phyloP scores from a whole-genome alignment of 2,888 invertebrate genomes.

The Ectemnius lituratus region DNA sequence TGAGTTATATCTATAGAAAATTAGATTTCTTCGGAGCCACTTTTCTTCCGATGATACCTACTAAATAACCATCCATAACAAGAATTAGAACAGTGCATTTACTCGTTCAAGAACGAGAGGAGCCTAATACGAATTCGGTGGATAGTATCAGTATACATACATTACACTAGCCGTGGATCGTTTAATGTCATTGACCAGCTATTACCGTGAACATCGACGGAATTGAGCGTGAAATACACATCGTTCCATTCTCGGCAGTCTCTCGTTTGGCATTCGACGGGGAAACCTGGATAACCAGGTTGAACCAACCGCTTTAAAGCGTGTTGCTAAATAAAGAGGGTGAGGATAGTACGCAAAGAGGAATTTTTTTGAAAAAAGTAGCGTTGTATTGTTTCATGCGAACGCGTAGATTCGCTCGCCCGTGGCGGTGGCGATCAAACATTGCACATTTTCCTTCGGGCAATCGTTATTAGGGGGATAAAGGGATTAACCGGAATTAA shows the following conservation, averaged over 20 bases:
- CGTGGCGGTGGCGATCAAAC: background rate
- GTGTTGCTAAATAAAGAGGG: conserved; percentile 23
- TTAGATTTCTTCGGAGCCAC: no score
- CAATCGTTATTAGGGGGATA: conserved; percentile 6
- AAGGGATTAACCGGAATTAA: conserved; percentile 18
- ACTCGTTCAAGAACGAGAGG: conserved; percentile 15
- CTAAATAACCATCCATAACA: no score
- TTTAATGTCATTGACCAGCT: conserved; percentile 59
- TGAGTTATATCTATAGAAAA: no score
- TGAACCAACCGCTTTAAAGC: conserved; percentile 50
- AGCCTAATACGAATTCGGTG: conserved; percentile 14
- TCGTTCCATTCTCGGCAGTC: conserved; percentile 44
- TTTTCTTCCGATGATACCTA: background rate
- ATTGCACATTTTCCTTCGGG: conserved; percentile 1
- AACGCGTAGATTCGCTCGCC: background rate
- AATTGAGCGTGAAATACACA: conserved; percentile 62
- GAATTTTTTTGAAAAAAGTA: conserved; percentile 7
- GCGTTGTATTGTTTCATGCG: background rate
- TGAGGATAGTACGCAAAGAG: conserved; percentile 29
- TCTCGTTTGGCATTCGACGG: conserved; percentile 42
- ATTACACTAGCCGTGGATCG: conserved; percentile 45
- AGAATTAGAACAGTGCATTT: conserved; percentile 12
- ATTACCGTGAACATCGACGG: conserved; percentile 58
- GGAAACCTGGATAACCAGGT: conserved; percentile 46
- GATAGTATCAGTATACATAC: conserved; percentile 43